Percentiles rank a stretch among this genome's conserved stretches.
Evolutionary conservation across 2,888 invertebrate species (phyloP).

Genomic region (Tromatobia lineatoria): DNA sequence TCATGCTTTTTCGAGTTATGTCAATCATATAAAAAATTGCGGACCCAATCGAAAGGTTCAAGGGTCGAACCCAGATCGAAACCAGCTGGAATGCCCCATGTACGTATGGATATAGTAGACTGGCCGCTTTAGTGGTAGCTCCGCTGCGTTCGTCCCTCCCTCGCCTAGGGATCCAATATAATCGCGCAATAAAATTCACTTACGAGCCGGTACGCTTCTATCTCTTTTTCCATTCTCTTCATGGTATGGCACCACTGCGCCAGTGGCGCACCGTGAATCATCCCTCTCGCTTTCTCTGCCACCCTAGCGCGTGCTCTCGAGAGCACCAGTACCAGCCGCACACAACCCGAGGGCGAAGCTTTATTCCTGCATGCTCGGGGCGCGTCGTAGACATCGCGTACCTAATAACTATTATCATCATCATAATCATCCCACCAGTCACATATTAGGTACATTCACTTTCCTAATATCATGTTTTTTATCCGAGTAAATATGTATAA

Average conservation of each 20-base stretch:
- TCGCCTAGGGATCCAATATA: slow-evolving; percentile 81
- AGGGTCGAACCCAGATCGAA: too few species aligned
- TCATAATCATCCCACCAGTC: slow-evolving; percentile 51
- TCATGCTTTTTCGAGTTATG: too few species aligned
- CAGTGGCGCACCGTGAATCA: background rate
- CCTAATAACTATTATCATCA: slow-evolving; percentile 58
- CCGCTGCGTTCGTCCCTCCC: slow-evolving; percentile 58
- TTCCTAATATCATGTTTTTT: background rate
- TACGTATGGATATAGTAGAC: slow-evolving; percentile 24
- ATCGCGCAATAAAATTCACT: slow-evolving; percentile 84
- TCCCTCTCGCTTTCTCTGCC: background rate
- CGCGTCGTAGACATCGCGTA: slow-evolving; percentile 34
- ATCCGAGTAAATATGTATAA: background rate
- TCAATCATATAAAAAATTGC: too few species aligned
- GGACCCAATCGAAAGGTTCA: too few species aligned
- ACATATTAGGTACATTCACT: slow-evolving; percentile 20
- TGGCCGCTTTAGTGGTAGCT: slow-evolving; percentile 43
- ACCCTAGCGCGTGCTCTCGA: slow-evolving; percentile 55
- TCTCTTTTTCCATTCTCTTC: slow-evolving; percentile 45
- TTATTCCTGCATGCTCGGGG: slow-evolving; percentile 29
- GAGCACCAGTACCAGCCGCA: slow-evolving; percentile 52
- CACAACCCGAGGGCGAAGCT: slow-evolving; percentile 52
- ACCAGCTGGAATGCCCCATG: too few species aligned
- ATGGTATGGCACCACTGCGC: background rate
- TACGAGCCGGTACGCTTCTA: slow-evolving; percentile 71